Evolutionary conservation across 2,888 invertebrate species (phyloP).

Genomic region (Trachelus tabidus): DNA sequence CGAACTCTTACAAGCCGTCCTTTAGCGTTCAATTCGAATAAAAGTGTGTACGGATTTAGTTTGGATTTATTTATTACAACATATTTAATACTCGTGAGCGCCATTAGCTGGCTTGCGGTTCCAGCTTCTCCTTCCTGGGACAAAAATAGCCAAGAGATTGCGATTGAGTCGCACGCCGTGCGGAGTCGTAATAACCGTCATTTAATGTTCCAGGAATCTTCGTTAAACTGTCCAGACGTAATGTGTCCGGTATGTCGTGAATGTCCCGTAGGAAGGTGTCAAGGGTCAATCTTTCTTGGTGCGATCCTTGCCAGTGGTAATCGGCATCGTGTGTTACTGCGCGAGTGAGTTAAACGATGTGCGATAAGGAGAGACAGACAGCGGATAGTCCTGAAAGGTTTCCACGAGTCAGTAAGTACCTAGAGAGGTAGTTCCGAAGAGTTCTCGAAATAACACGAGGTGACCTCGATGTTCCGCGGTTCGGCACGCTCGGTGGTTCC

Average conservation of each 20-base stretch:
- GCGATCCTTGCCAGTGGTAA: not conserved
- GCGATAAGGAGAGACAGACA: not conserved
- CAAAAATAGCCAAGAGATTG: not conserved
- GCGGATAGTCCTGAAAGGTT: not conserved
- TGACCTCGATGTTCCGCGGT: conserved; percentile 33
- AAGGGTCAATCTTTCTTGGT: not conserved
- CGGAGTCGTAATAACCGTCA: not conserved
- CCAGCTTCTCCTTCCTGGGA: not conserved
- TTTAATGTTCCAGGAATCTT: not conserved
- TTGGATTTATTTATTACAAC: not conserved
- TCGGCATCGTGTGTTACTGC: not conserved
- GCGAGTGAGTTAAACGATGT: not conserved
- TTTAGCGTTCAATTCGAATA: not conserved
- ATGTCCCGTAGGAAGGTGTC: not conserved
- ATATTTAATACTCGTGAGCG: not conserved
- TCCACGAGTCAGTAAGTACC: not conserved
- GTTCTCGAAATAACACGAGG: conserved; percentile 40
- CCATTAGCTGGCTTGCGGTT: not conserved
- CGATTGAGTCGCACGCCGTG: not conserved
- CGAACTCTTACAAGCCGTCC: not conserved
- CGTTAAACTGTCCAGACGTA: not conserved
- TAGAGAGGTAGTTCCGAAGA: conserved; percentile 13
- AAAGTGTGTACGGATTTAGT: not conserved
- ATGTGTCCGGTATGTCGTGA: not conserved
- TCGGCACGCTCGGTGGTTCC: conserved; percentile 28